Evolutionary conservation across 1,140 invertebrate genomes (phyloP), one percentile per base, ranked within the genome.

Genomic region (Aphelenchoides besseyi): DNA sequence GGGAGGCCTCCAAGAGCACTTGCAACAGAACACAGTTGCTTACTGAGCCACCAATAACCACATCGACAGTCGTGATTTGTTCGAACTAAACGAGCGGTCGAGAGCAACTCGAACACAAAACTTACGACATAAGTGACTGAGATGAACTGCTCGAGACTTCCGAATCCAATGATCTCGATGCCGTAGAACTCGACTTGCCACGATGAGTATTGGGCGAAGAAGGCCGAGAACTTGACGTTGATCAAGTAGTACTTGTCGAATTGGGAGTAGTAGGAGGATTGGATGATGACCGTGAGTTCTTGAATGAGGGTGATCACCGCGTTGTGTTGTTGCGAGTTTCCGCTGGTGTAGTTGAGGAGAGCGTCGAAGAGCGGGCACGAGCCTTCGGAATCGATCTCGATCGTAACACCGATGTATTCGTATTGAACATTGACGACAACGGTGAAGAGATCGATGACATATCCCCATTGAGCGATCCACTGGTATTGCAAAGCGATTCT

Each of bases 331-430:
- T 59, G 55, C 55, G 8, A 18, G 41, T 48, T 23, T 12, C 23
- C 41, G 41, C 12, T 23, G 41, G 41, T 48, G 36, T 8, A 8
- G 37, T 66, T 66, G 8, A 54, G 37, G 8, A 66, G 37, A n/a
- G 63, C 63, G 9, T 66, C 63, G 63, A 66, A 66, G 37, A 66
- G 63, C 37, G 8, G 8, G 63, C 63, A 66, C 8, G 8, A 8
- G 26, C 63, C 63, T 8, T 66, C n/a, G 8, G 9, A 9, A 68
- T 66, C 57, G 35, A 66, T 9, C 8, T 8, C 26, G 36, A 66
- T 26, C 8, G 48, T 57, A 8, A 9, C 9, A 9, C 9, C 30
- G 41, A 26, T 57, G 63, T 9, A 9, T 29, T 57, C 63, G 9
- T 8, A 8, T 23, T 66, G 63, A 28, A 66, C 9, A 29, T 66